A percentile compares a stretch with the other conserved stretches of the same genome.
Evolutionary conservation across 2,113 vertebrate species (phyloP).

Genomic region (Chloebia gouldiae): DNA sequence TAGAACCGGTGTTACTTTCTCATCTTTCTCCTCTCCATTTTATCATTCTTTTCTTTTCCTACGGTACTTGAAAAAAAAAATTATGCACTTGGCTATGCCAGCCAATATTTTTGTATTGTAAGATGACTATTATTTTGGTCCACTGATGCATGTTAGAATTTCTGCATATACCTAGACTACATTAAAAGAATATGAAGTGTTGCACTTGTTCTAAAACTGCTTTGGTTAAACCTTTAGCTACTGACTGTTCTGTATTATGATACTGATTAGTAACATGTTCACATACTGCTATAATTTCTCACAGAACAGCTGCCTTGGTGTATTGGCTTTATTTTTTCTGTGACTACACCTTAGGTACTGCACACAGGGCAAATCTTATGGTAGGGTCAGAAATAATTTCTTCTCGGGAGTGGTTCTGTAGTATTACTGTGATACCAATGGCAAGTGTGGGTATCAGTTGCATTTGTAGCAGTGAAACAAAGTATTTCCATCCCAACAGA

Average conservation of each 20-base stretch:
- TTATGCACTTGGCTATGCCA: background rate
- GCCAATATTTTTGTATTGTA: background rate
- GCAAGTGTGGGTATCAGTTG: background rate
- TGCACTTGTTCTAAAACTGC: background rate
- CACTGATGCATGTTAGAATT: background rate
- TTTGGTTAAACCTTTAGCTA: background rate
- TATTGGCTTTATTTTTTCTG: background rate
- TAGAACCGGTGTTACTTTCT: background rate
- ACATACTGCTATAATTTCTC: background rate
- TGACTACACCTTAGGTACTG: background rate
- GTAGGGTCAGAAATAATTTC: background rate
- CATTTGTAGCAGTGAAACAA: background rate
- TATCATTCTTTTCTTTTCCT: background rate
- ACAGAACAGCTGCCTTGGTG: background rate
- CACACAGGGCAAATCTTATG: background rate
- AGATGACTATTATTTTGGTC: background rate
- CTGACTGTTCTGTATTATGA: background rate
- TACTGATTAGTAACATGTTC: background rate
- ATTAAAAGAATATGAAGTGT: background rate
- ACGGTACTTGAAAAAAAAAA: background rate
- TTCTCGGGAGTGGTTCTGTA: background rate
- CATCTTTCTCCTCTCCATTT: background rate
- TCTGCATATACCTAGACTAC: background rate
- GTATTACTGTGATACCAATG: background rate
- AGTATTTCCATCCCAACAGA: background rate